These are phyloP conservation scores for Apogon hyalosoma DNA, from an alignment of 2,797 vertebrate genomes.

Conservation along the genomic window DNA sequence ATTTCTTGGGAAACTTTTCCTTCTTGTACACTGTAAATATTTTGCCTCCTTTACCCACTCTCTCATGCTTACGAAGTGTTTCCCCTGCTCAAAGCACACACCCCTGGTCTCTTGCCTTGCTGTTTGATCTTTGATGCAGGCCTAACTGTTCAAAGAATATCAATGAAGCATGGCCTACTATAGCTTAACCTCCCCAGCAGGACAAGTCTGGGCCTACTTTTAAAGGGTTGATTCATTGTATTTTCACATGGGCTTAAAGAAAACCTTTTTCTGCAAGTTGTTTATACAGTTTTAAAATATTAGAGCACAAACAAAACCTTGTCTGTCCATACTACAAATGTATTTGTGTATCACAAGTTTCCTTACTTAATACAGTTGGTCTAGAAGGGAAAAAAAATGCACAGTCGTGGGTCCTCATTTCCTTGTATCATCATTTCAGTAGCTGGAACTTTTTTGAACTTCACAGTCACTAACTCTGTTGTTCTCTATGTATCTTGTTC, in stretches of 20 bases:
- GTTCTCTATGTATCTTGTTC: not conserved
- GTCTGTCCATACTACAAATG: not conserved
- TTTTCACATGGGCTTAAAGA: conserved; percentile 37
- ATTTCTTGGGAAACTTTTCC: conserved; percentile 79
- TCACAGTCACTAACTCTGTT: not conserved
- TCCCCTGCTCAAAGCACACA: conserved; percentile 50
- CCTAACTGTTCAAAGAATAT: conserved; percentile 45
- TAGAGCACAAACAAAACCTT: not conserved
- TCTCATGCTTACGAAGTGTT: conserved; percentile 70
- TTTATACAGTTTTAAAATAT: not conserved
- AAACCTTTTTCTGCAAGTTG: not conserved
- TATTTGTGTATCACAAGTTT: conserved; percentile 6
- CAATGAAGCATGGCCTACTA: conserved; percentile 37
- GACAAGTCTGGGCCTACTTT: conserved; percentile 37
- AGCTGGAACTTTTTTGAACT: not conserved
- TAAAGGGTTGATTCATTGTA: conserved; percentile 31
- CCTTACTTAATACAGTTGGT: not conserved
- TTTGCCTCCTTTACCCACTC: conserved; percentile 65
- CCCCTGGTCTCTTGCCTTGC: conserved; percentile 31
- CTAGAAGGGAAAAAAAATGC: not conserved
- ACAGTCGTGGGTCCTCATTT: not conserved
- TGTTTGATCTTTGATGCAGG: conserved; percentile 74
- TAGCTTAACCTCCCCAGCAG: conserved; percentile 41
- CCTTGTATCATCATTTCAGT: not conserved
- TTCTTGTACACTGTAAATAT: conserved; percentile 79